Evolutionary conservation across 2,797 vertebrate species (phyloP).

Genomic region (Alca torda): DNA sequence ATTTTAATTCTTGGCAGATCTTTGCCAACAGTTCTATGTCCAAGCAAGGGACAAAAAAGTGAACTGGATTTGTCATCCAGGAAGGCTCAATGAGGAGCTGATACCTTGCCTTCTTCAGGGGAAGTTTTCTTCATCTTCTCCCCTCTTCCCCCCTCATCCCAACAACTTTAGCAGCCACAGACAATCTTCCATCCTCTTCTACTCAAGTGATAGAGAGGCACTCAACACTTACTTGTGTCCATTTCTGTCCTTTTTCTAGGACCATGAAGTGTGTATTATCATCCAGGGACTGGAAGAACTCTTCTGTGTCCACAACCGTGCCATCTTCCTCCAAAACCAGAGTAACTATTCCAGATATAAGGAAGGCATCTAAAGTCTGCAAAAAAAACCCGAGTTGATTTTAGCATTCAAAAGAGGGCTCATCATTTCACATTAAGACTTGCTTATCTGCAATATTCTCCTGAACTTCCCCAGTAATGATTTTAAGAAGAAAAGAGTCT

Average conservation of each 20-base stretch:
- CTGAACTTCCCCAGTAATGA: neutral
- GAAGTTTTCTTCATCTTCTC: neutral
- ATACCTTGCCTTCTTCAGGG: neutral
- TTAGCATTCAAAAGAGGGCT: neutral
- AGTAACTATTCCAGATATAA: constrained; percentile 75
- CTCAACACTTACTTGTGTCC: constrained; percentile 76
- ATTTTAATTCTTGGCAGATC: neutral
- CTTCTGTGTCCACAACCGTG: constrained; percentile 85
- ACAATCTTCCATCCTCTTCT: neutral
- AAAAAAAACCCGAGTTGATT: neutral
- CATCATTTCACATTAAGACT: neutral
- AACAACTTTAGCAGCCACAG: neutral
- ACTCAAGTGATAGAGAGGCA: neutral
- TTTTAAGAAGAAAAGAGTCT: neutral
- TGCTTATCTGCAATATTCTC: neutral
- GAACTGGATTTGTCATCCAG: neutral
- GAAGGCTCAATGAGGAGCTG: neutral
- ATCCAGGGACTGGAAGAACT: constrained; percentile 83
- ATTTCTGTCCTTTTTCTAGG: constrained; percentile 81
- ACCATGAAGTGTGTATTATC: constrained; percentile 82
- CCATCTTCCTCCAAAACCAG: constrained; percentile 89
- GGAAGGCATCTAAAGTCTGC: constrained; percentile 79
- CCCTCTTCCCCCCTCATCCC: neutral
- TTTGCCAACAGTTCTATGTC: neutral
- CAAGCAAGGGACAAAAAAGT: neutral